Evolutionary conservation across 2,113 vertebrate genomes (phyloP).

Genomic region (Edolisoma coerulescens): DNA sequence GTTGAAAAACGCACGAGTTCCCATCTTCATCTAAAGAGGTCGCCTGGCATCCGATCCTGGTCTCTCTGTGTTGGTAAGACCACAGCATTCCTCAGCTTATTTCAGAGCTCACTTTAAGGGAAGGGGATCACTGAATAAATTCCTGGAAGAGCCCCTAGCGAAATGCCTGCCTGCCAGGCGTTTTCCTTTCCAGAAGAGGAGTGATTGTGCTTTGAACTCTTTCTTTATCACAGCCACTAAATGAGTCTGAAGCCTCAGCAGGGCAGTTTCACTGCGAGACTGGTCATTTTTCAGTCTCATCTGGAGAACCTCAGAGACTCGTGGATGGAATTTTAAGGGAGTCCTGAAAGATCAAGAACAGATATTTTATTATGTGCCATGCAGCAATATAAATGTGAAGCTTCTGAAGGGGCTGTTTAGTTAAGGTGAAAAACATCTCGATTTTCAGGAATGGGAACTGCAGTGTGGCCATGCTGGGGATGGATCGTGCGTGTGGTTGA

Average conservation of each 20-base stretch:
- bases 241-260: not conserved
- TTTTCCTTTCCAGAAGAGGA: not conserved
- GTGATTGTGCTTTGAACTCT: not conserved
- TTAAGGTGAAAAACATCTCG: not conserved
- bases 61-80: conserved; percentile 89
- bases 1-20: conserved; percentile 79
- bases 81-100: not conserved
- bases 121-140: not conserved
- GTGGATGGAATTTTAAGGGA: not conserved
- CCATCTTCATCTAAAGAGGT: conserved; percentile 85
- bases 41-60: conserved; percentile 93
- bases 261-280: not conserved
- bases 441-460: not conserved
- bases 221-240: not conserved
- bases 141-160: not conserved
- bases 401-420: not conserved
- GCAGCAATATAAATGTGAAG: not conserved
- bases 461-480: not conserved
- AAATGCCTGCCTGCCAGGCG: not conserved
- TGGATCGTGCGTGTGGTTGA: rapidly evolving
- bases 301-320: not conserved
- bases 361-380: not conserved
- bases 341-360: not conserved
- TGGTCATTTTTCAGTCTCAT: not conserved
- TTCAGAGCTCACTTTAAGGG: not conserved